These are phyloP conservation scores for Enteromius trimaculatus DNA, from an alignment of 2,797 vertebrate genomes.

Conservation along the genomic window DNA sequence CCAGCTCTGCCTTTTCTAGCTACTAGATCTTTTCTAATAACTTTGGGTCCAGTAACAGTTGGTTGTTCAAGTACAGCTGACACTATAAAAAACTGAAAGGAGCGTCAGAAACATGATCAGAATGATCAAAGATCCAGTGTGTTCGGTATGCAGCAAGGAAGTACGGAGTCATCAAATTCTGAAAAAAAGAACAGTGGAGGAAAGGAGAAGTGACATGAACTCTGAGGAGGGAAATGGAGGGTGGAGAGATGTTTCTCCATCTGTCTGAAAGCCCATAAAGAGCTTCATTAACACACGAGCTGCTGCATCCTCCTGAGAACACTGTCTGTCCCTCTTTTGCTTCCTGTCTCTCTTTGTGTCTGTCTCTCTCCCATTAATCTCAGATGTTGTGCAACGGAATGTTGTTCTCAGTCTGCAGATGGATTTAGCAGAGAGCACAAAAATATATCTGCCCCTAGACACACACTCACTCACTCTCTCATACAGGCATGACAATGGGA, in stretches of 20 bases:
- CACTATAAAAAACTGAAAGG: neutral
- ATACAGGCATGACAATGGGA: slow-evolving; percentile 26
- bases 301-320: slow-evolving; percentile 34
- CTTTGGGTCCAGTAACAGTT: slow-evolving; percentile 15
- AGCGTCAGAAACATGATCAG: neutral
- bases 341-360: slow-evolving; percentile 50
- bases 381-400: slow-evolving; percentile 58
- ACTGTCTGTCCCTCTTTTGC: neutral
- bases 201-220: slow-evolving; percentile 17
- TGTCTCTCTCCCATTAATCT: slow-evolving; percentile 36
- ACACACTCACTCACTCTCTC: neutral
- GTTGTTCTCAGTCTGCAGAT: slow-evolving; percentile 59
- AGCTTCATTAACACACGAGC: slow-evolving; percentile 59
- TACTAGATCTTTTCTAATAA: neutral
- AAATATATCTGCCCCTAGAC: slow-evolving; percentile 50
- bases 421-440: slow-evolving; percentile 59
- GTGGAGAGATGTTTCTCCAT: slow-evolving; percentile 35
- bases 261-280: slow-evolving; percentile 50
- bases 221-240: slow-evolving; percentile 19
- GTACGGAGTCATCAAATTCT: neutral
- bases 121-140: neutral
- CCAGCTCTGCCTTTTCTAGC: neutral
- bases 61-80: neutral
- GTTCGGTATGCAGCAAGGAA: neutral
- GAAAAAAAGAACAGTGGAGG: neutral